Base-by-base conservation (phyloP, 2,888 invertebrate species). In the Serripes groenlandicus region DNA sequence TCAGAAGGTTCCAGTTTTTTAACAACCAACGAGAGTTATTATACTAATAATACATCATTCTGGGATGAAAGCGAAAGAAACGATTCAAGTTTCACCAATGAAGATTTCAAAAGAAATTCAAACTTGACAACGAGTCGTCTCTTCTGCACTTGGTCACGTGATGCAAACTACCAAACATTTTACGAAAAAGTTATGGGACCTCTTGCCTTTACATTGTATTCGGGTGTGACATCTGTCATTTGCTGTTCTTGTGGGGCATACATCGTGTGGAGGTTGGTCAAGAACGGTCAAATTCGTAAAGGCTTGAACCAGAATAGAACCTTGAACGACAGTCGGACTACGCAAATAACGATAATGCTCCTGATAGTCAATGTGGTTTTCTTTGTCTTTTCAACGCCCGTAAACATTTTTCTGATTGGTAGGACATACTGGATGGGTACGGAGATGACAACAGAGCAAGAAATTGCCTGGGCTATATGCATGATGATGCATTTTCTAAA, bases 401-500 rank as follows among this genome's bases (percentile, higher is more conserved):
- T 69, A 18, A 28, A 26, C 52, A 37, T 69, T 18, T 69, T 69
- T 28, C 26, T 69, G 69, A 30, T 18, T 9, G 52, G 49, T 7
- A 49, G 49, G 1, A 26, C 30, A 52, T 69, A 69, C 18, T 52
- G 49, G 52, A 52, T 69, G 21, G 69, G 34, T 21, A 30, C 28
- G 1, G 30, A 69, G 30, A 35, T 69, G 30, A 69, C 30, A 18
- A 26, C 42, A 9, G 28, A 28, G 28, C 69, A 69, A 21, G 69
- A 69, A 23, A 30, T 69, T 3, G 30, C 52, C 9, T 69, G 69
- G 69, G 69, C 69, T 3, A 26, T 69, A 3, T 23, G 49, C 28
- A 52, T 26, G 30, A 30, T 49, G 49, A 42, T 69, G 69, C 23
- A 49, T 21, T 69, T 52, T 28, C 32, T 69, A 3, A 69, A 69